Evolutionary conservation across 2,113 vertebrate species (phyloP).

Genomic region (Tursiops truncatus): DNA sequence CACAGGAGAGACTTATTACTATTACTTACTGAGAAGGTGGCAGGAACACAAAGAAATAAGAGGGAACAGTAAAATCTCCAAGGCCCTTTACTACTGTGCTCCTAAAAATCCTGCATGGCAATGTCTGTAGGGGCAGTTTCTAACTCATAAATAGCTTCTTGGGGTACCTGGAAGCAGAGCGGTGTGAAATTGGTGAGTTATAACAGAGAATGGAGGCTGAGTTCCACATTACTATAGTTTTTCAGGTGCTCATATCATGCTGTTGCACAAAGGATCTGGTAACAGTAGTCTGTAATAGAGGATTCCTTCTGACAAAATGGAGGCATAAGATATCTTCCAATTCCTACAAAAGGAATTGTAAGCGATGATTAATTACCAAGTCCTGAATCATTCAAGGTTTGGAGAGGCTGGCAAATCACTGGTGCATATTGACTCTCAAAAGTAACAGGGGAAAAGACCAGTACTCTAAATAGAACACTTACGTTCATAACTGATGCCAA

Average conservation of each 20-base stretch:
- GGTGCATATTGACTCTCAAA: not conserved
- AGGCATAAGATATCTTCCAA: not conserved
- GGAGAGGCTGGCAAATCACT: not conserved
- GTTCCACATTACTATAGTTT: not conserved
- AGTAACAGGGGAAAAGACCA: not conserved
- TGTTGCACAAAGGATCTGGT: not conserved
- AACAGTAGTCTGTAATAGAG: not conserved
- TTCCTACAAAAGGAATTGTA: not conserved
- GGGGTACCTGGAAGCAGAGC: not conserved
- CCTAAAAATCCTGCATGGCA: not conserved
- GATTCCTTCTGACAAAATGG: not conserved
- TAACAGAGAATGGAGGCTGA: not conserved
- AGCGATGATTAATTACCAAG: not conserved
- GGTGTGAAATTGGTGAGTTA: not conserved
- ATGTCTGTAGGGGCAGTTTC: not conserved
- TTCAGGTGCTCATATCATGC: not conserved
- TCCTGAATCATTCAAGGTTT: not conserved
- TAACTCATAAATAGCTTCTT: not conserved
- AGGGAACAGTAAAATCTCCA: not conserved
- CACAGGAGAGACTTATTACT: not conserved
- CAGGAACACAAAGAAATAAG: not conserved
- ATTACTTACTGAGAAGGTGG: not conserved
- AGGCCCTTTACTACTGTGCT: not conserved
- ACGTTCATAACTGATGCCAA: not conserved
- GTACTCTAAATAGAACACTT: not conserved